phyloP scores from a whole-genome alignment of 1,140 invertebrate species.

The Drosophila pandora region DNA sequence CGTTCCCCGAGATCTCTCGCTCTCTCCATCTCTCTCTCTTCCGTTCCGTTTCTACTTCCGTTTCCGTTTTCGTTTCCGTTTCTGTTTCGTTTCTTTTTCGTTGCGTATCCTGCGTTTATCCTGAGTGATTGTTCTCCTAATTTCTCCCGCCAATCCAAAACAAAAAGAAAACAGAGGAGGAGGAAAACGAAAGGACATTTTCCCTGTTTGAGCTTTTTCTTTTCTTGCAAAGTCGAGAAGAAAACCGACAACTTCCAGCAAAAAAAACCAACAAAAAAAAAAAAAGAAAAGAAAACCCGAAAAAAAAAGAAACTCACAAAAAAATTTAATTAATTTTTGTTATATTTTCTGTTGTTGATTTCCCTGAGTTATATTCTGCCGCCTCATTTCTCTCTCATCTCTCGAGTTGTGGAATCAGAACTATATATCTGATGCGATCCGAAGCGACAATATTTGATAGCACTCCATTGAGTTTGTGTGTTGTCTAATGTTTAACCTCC shows the following conservation, averaged over 20 bases:
- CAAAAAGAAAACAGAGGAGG: constrained; percentile 28
- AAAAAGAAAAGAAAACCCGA: constrained; percentile 19
- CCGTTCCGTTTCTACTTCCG: constrained; percentile 18
- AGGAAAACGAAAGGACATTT: constrained; percentile 52
- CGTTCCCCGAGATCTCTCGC: constrained; percentile 49
- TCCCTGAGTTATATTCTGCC: constrained; percentile 25
- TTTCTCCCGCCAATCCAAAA: constrained; percentile 32
- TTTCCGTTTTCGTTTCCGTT: constrained; percentile 27
- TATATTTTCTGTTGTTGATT: constrained; percentile 24
- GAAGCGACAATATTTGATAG: constrained; percentile 83
- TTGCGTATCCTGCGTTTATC: constrained; percentile 20
- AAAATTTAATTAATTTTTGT: constrained; percentile 31
- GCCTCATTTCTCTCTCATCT: constrained; percentile 47
- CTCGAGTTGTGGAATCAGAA: constrained; percentile 50
- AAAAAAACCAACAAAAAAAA: constrained; percentile 5
- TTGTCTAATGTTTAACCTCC: constrained; percentile 89
- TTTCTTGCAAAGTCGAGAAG: constrained; percentile 70
- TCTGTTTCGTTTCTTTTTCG: constrained; percentile 23
- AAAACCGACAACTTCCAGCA: constrained; percentile 29
- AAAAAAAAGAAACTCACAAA: constrained; percentile 44
- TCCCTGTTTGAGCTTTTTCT: constrained; percentile 83
- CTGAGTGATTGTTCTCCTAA: constrained; percentile 17
- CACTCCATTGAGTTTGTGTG: constrained; percentile 86
- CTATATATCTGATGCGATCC: constrained; percentile 15
- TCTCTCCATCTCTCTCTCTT: background rate